Evolutionary conservation across 2,797 vertebrate species (phyloP).

Genomic region (Tolypeutes matacus): DNA sequence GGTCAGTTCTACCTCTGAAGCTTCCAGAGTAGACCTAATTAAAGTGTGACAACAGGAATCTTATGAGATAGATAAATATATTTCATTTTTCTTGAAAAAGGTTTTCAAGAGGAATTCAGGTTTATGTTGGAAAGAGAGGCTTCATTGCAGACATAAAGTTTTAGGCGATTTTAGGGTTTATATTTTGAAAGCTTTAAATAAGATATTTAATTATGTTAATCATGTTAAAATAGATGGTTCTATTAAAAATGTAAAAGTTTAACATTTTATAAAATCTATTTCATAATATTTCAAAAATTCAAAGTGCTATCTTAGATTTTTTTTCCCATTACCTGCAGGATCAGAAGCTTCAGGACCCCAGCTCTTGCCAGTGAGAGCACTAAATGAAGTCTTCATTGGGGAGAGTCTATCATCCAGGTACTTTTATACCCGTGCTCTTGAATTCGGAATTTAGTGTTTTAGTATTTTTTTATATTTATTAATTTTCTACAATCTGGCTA

Average conservation of each 20-base stretch:
- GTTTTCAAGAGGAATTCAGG: conserved; percentile 35
- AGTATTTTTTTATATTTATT: conserved; percentile 51
- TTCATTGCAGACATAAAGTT: conserved; percentile 2
- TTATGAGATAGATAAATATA: conserved; percentile 8
- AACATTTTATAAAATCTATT: conserved; percentile 33
- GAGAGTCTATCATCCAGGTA: conserved; percentile 99
- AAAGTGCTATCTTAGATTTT: neutral
- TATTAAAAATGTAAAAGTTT: neutral
- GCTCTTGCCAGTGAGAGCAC: conserved; percentile 94
- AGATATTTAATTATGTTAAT: neutral
- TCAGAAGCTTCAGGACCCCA: conserved; percentile 90
- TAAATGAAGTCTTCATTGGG: conserved; percentile 99
- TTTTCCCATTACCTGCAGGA: conserved; percentile 77
- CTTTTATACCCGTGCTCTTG: conserved; percentile 47
- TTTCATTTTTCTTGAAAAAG: conserved; percentile 23
- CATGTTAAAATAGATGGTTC: neutral
- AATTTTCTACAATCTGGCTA: conserved; percentile 33
- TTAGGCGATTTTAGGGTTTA: conserved; percentile 52
- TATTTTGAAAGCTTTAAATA: conserved; percentile 51
- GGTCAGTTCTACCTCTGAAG: neutral
- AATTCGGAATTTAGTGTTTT: conserved; percentile 49
- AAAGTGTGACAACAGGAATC: neutral
- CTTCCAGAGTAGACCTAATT: neutral
- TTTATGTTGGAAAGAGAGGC: conserved; percentile 30
- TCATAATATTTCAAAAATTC: conserved; percentile 57